Conservation (phyloP, 2,113 vertebrate genomes). For the Corythoichthys haematopterus region DNA sequence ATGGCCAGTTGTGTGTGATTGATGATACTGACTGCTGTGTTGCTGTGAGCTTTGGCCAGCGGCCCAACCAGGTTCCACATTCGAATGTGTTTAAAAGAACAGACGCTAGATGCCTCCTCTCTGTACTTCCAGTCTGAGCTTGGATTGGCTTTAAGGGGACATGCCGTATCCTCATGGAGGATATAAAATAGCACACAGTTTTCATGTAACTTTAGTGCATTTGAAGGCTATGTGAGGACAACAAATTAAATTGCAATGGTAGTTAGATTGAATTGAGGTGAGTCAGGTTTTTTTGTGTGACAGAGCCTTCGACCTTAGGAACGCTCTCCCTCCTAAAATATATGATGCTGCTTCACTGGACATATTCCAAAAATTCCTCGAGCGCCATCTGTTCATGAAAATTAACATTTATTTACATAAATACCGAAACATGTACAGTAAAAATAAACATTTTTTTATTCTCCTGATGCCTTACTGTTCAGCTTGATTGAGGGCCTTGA, state of each 20-base stretch:
- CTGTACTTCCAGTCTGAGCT: conserved; percentile 11
- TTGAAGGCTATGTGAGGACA: not conserved
- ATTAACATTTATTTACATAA: conserved; percentile 18
- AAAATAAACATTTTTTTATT: no score
- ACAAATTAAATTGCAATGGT: not conserved
- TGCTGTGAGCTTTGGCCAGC: conserved; percentile 34
- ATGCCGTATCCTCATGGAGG: not conserved
- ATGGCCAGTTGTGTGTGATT: conserved; percentile 33
- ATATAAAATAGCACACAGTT: not conserved
- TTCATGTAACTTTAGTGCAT: not conserved
- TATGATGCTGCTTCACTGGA: not conserved
- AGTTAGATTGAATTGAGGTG: not conserved
- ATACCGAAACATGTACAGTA: conserved; percentile 5
- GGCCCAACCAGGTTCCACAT: conserved; percentile 37
- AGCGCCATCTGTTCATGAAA: not conserved
- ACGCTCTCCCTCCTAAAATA: not conserved
- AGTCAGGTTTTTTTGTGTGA: not conserved
- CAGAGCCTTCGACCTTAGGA: not conserved
- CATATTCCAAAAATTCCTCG: not conserved
- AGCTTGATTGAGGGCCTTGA: no score
- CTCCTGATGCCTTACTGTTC: no score
- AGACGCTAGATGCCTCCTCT: conserved; percentile 16
- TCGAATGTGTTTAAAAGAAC: conserved; percentile 16
- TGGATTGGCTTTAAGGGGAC: conserved; percentile 16
- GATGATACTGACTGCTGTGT: conserved; percentile 33